Evolutionary conservation across 2,113 vertebrate genomes (phyloP), one percentile per base, ranked within the genome.

Genomic region (Nothoprocta perdicaria): DNA sequence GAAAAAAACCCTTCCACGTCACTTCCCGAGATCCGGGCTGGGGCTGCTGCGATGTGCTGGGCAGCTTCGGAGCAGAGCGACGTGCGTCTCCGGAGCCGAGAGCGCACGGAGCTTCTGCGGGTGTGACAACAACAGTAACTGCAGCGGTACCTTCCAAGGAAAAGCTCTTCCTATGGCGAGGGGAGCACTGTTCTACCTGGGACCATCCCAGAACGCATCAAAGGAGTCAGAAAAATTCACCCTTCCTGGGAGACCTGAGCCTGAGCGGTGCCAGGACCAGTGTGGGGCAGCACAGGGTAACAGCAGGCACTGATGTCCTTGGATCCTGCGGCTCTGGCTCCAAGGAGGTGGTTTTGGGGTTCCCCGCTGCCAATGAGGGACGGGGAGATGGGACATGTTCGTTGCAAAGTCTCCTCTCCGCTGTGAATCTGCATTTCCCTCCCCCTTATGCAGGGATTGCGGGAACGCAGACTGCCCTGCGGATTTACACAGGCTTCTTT

Each of bases 151-250:
- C 26, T 29, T 75, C 84, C 40, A 24, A 86, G 62, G 50, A 71
- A 72, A 72, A 92, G 75, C 27, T n/a, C 23, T 76, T 84, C 89
- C 92, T 58, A 46, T 46, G 45, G 45, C 16, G 15, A 17, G 18
- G 41, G 45, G 45, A 46, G 45, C 45, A 18, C 45, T 46, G 17
- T 46, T 27, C 33, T 43, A 71, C 50, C 62, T 52, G 78, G 78
- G 78, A 89, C 24, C 71, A 60, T 23, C 75, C 78, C 46, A 68
- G 4, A 82, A 92, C 87, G 53, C 48, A 89, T 80, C 63, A 58
- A 43, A 82, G 58, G n/a, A 88, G 48, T 46, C 58, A 77, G 72
- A 29, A 85, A 75, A 87, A 88, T 40, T 43, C 76, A 82, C 53
- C 35, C 22, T 40, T 17, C 14, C 52, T 22, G 12, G 43, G 48